phyloP scores from a whole-genome alignment of 2,888 invertebrate genomes.

The Hydrotaea diabolus region DNA sequence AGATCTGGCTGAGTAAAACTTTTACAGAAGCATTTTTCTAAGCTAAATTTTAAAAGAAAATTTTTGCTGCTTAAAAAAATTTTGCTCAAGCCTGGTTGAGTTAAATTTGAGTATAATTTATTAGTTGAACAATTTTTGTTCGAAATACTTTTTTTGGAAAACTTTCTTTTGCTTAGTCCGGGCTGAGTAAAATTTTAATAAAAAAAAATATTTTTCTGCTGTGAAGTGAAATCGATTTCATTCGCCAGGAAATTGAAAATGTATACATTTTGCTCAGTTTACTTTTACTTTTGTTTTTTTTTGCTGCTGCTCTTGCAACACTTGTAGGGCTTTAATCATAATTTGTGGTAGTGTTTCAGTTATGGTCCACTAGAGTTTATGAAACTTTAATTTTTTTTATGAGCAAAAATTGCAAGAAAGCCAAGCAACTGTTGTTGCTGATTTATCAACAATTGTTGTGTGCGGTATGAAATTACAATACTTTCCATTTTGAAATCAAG shows the following conservation, averaged over 20 bases:
- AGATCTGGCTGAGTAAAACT: too few species aligned
- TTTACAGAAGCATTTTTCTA: too few species aligned
- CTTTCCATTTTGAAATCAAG: slow-evolving; percentile 50
- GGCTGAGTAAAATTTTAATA: too few species aligned
- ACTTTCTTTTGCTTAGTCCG: too few species aligned
- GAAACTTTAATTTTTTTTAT: slow-evolving; percentile 23
- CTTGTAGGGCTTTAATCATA: slow-evolving; percentile 47
- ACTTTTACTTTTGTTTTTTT: slow-evolving; percentile 37
- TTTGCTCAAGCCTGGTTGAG: too few species aligned
- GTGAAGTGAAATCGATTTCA: background rate
- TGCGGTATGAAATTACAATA: slow-evolving; percentile 45
- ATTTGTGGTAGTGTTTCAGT: slow-evolving; percentile 10
- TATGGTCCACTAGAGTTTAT: slow-evolving; percentile 54
- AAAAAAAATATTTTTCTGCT: too few species aligned
- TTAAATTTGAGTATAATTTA: too few species aligned
- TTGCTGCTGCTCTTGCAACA: slow-evolving; percentile 44
- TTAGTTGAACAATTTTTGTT: too few species aligned
- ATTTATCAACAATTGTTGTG: background rate
- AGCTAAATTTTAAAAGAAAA: too few species aligned
- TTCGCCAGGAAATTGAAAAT: background rate
- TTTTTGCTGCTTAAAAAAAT: too few species aligned
- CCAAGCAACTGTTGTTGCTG: background rate
- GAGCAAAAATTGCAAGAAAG: background rate
- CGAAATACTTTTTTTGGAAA: too few species aligned
- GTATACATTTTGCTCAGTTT: background rate